phyloP scores from a whole-genome alignment of 2,888 invertebrate genomes.

The Synanthedon andrenaeformis region DNA sequence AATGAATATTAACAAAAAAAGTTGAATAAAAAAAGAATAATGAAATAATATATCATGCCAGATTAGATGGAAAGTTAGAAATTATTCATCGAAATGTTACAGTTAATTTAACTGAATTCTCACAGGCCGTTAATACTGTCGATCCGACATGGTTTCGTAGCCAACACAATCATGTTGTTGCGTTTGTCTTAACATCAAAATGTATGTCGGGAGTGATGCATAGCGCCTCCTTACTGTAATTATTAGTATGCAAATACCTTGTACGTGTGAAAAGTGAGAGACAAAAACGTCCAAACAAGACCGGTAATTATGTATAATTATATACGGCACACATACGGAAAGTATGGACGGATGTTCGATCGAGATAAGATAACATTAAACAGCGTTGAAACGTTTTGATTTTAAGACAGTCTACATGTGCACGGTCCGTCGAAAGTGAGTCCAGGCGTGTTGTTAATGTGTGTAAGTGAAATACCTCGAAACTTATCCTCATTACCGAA shows the following conservation, averaged over 20 bases:
- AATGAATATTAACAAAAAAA: slow-evolving; percentile 51
- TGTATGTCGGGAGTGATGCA: slow-evolving; percentile 55
- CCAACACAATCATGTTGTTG: slow-evolving; percentile 37
- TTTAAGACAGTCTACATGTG: slow-evolving; percentile 60
- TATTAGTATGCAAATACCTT: slow-evolving; percentile 65
- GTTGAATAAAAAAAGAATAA: slow-evolving; percentile 40
- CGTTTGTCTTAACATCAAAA: slow-evolving; percentile 62
- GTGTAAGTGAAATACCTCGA: slow-evolving; percentile 47
- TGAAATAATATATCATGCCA: slow-evolving; percentile 68
- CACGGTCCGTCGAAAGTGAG: slow-evolving; percentile 42
- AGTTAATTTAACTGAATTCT: slow-evolving; percentile 55
- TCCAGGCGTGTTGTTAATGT: slow-evolving; percentile 62
- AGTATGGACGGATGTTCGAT: slow-evolving; percentile 61
- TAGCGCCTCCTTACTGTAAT: slow-evolving; percentile 55
- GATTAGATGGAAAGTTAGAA: slow-evolving; percentile 64
- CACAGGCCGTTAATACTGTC: slow-evolving; percentile 53
- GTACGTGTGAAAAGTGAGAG: slow-evolving; percentile 66
- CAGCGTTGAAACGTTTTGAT: slow-evolving; percentile 69
- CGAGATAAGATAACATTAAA: slow-evolving; percentile 62
- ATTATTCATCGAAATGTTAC: slow-evolving; percentile 55
- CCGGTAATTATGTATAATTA: slow-evolving; percentile 66
- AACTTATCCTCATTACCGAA: slow-evolving; percentile 37
- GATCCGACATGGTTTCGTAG: slow-evolving; percentile 52
- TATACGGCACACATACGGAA: slow-evolving; percentile 60
- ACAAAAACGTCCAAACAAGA: slow-evolving; percentile 50